A percentile compares a stretch with the other conserved stretches of the same genome.
phyloP scores from a whole-genome alignment of 1,140 invertebrate genomes.

The Philotrypesis tridentata region DNA sequence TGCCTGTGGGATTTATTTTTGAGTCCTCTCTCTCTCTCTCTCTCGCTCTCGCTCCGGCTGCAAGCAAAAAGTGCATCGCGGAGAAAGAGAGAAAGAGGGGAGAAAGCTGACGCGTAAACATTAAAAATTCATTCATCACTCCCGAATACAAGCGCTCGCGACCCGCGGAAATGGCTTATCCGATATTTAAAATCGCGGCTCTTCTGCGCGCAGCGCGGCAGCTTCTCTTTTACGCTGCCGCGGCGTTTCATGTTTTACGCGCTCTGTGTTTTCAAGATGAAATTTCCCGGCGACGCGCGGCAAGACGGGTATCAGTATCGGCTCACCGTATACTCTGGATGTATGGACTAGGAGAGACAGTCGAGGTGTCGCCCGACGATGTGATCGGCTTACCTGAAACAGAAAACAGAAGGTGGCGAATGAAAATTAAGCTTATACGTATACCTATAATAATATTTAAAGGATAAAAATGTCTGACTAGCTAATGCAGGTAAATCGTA shows the following conservation, averaged over 20 bases:
- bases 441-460: not conserved
- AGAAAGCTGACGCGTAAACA: not conserved
- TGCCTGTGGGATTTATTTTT: slow-evolving; percentile 15
- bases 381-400: slow-evolving; percentile 34
- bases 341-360: too few species aligned
- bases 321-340: not conserved
- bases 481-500: slow-evolving; percentile 32
- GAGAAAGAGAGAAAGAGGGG: too few species aligned
- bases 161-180: not conserved
- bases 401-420: slow-evolving; percentile 10
- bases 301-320: not conserved
- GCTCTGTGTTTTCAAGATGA: not conserved
- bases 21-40: not conserved
- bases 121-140: slow-evolving; percentile 43
- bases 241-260: not conserved
- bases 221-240: not conserved
- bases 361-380: too few species aligned
- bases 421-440: not conserved
- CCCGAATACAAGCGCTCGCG: not conserved
- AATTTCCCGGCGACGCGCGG: not conserved
- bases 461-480: not conserved
- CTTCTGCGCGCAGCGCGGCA: not conserved
- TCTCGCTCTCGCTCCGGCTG: too few species aligned
- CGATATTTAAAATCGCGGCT: slow-evolving; percentile 7
- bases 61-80: slow-evolving; percentile 3